Base-by-base conservation (phyloP, 2,113 vertebrate species). In the Atractosteus spatula region DNA sequence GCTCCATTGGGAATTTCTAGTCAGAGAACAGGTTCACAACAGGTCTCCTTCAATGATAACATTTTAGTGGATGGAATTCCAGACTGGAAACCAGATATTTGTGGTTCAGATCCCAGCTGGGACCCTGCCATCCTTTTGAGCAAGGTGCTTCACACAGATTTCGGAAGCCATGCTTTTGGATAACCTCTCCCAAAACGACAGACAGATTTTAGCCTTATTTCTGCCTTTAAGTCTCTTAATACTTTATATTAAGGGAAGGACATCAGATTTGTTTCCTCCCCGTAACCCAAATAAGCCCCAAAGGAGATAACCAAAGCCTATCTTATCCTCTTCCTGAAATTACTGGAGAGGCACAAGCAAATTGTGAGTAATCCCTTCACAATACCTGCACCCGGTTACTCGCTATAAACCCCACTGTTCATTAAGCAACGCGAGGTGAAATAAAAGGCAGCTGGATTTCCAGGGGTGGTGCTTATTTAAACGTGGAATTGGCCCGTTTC, bases 381-480 rank as follows among this genome's bases (percentile, higher is more conserved):
- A 88, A 90, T 85, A 87, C 85, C 81, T 87, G 81, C 79, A 86
- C 84, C 84, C 87, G 85, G 88, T 91, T 89, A 89, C 66, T 77
- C 84, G 85, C 76, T 29, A 29, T 83, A 74, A 89, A 87, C 87
- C 87, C 81, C 78, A 75, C 80, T 86, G 88, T 89, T 90, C 88
- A 90, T 90, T 88, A 88, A 89, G 86, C 83, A 87, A 85, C 82
- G 84, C 77, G 72, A 86, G 89, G 86, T 89, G 88, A 83, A 88
- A 87, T 87, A 81, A 29, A 85, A 88, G 84, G 83, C 82, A 82
- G 78, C 82, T 77, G 78, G 85, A 89, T 88, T 88, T 86, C 14
- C 84, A 84, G 51, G 41, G 71, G 80, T 81, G 80, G 81, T 51
- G 47, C 10, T 59, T 59, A 7, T 59, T 69, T 76, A 83, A 81